Evolutionary conservation across 1,140 invertebrate genomes (phyloP).

Genomic region (Drosophila sturtevanti): DNA sequence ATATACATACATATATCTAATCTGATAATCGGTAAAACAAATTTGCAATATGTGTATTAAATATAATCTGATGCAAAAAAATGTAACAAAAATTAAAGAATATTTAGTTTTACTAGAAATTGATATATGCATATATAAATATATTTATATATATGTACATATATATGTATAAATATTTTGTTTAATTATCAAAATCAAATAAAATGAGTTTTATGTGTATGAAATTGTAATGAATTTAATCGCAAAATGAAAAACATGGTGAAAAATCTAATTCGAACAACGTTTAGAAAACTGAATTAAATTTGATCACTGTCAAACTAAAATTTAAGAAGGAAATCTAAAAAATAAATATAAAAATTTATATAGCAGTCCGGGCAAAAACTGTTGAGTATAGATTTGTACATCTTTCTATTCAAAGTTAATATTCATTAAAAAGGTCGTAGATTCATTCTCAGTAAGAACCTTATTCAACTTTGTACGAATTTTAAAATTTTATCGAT

Average conservation of each 20-base stretch:
- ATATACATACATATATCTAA: constrained; percentile 32
- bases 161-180: constrained; percentile 43
- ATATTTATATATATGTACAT: constrained; percentile 25
- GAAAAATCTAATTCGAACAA: no score
- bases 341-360: no score
- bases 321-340: no score
- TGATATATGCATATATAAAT: constrained; percentile 27
- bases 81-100: constrained; percentile 36
- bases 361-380: no score
- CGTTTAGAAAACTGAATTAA: no score
- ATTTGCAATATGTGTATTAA: constrained; percentile 2
- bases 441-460: no score
- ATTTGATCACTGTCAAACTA: neutral
- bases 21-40: neutral
- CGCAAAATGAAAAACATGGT: no score
- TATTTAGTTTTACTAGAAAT: constrained; percentile 34
- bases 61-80: constrained; percentile 36
- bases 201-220: constrained; percentile 47
- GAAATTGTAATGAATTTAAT: neutral
- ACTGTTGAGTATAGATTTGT: no score
- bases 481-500: neutral
- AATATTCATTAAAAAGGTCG: no score
- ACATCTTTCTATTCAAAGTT: no score
- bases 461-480: neutral
- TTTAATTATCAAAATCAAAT: constrained; percentile 54